A percentile compares a stretch with the other conserved stretches of the same genome.
phyloP scores from a whole-genome alignment of 2,888 invertebrate species.

The Sphaerophoria taeniata region DNA sequence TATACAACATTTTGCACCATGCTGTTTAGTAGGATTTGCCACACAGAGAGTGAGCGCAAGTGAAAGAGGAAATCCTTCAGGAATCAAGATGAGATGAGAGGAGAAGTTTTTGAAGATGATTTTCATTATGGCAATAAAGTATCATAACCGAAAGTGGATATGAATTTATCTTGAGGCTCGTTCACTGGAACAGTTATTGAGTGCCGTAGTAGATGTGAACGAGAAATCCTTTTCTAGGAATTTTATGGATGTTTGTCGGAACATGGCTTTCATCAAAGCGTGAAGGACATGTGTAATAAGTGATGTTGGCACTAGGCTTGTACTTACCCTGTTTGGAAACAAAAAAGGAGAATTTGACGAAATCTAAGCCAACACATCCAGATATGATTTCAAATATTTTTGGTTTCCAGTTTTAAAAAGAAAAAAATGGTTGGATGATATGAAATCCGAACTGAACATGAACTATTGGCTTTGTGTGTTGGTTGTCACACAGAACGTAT shows the following conservation, averaged over 20 bases:
- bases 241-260: background rate
- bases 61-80: constrained; percentile 47
- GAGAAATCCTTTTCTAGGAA: constrained; percentile 52
- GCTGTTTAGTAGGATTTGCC: constrained; percentile 25
- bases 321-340: too few relatives aligned
- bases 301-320: too few relatives aligned
- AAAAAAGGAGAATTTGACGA: too few relatives aligned
- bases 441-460: too few relatives aligned
- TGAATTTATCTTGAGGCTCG: constrained; percentile 70
- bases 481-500: too few relatives aligned
- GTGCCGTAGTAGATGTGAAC: background rate
- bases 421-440: too few relatives aligned
- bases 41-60: background rate
- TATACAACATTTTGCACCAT: constrained; percentile 19
- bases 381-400: too few relatives aligned
- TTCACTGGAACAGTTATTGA: constrained; percentile 48
- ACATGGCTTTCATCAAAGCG: too few relatives aligned
- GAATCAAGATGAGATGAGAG: constrained; percentile 29
- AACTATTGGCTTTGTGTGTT: too few relatives aligned
- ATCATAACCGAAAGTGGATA: constrained; percentile 74
- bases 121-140: constrained; percentile 74
- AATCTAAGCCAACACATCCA: too few relatives aligned
- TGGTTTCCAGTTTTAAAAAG: too few relatives aligned
- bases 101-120: constrained; percentile 72
- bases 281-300: too few relatives aligned